phyloP scores from a whole-genome alignment of 2,113 vertebrate genomes.

The Etheostoma cragini region DNA sequence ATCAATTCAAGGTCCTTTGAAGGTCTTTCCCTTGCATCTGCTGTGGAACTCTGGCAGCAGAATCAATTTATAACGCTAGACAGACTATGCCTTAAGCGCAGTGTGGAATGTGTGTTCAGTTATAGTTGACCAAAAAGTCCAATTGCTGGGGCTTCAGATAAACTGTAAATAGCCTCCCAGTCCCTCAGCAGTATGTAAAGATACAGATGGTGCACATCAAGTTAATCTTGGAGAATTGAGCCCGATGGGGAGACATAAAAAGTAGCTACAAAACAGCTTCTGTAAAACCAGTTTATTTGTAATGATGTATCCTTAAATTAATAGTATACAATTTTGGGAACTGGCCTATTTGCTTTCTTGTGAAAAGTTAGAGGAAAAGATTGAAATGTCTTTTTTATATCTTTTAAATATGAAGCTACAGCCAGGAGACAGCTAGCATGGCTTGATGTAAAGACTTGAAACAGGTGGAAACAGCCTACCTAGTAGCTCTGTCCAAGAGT shows the following conservation, averaged over 20 bases:
- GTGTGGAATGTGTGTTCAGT: constrained; percentile 30
- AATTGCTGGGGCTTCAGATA: constrained; percentile 15
- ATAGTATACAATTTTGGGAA: neutral
- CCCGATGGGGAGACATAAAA: neutral
- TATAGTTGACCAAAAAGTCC: constrained; percentile 39
- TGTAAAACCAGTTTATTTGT: neutral
- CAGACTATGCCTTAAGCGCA: constrained; percentile 43
- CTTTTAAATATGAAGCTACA: neutral
- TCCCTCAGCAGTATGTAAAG: constrained; percentile 12
- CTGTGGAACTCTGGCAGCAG: constrained; percentile 24
- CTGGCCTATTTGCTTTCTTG: neutral
- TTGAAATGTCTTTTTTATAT: neutral
- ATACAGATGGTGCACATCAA: constrained; percentile 27
- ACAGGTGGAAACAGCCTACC: neutral
- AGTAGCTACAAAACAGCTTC: neutral
- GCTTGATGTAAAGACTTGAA: neutral
- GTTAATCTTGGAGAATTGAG: constrained; percentile 24
- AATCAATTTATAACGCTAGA: constrained; percentile 48
- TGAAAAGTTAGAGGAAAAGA: neutral
- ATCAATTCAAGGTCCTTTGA: constrained; percentile 33
- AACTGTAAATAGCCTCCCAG: constrained; percentile 53
- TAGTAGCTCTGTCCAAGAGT: neutral
- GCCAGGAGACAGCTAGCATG: neutral
- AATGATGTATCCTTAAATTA: neutral
- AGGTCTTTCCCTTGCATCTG: constrained; percentile 35